phyloP scores from a whole-genome alignment of 2,888 invertebrate species.

The Frankliniella intonsa region DNA sequence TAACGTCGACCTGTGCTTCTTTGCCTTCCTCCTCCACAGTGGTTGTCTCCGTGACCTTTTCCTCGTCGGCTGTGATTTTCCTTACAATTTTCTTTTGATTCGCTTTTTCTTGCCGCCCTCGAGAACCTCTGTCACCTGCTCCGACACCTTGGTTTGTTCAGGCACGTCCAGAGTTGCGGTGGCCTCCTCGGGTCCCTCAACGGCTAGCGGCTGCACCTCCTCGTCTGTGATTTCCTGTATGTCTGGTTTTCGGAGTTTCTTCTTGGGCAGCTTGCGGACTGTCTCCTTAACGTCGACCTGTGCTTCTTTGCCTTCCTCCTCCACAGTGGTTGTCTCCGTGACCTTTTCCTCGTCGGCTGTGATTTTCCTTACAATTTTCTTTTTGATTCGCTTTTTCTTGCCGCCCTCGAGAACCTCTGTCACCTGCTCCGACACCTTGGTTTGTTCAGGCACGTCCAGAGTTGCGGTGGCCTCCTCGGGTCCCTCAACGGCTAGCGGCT shows the following conservation, averaged over 20 bases:
- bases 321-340: neutral
- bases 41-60: neutral
- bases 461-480: constrained; percentile 36
- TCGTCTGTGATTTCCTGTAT: neutral
- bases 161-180: neutral
- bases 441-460: constrained; percentile 35
- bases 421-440: neutral
- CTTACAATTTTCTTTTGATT: constrained; percentile 44
- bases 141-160: neutral
- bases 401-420: constrained; percentile 37
- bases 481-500: neutral
- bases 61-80: constrained; percentile 41
- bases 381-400: constrained; percentile 38
- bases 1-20: neutral
- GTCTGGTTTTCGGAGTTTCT: neutral
- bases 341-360: constrained; percentile 40
- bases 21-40: neutral
- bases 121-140: neutral
- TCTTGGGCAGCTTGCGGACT: neutral
- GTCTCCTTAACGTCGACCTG: neutral
- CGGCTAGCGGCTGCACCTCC: neutral
- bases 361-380: constrained; percentile 43
- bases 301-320: neutral
- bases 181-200: neutral
- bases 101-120: constrained; percentile 35